Evolutionary conservation across 2,113 vertebrate genomes (phyloP).

Genomic region (Siniperca knerii): DNA sequence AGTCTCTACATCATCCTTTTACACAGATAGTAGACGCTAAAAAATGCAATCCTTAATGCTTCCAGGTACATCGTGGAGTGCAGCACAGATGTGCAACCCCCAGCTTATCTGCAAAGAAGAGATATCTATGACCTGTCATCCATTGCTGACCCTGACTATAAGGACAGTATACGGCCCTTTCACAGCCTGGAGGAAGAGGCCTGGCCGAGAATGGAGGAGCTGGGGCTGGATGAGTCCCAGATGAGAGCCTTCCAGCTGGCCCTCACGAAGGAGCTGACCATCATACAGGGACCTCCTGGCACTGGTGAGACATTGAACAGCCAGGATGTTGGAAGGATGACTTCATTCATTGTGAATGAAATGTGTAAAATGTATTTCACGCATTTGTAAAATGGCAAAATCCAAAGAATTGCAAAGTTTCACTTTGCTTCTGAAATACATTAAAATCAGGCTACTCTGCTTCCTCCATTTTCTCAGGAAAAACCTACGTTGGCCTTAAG

Average conservation of each 20-base stretch:
- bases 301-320: constrained; percentile 85
- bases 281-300: constrained; percentile 97
- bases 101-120: constrained; percentile 83
- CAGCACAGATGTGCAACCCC: constrained; percentile 81
- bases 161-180: constrained; percentile 67
- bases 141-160: constrained; percentile 57
- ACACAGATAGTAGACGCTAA: not conserved
- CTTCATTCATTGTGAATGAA: not conserved
- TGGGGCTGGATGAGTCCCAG: constrained; percentile 93
- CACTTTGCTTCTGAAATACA: not conserved
- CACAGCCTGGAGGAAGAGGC: constrained; percentile 78
- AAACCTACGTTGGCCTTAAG: constrained; percentile 95
- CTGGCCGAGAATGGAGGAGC: constrained; percentile 88
- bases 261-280: constrained; percentile 94
- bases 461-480: constrained; percentile 84
- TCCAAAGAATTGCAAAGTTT: not conserved
- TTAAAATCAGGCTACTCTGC: not conserved
- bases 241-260: constrained; percentile 90
- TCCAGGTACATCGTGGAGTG: constrained; percentile 92
- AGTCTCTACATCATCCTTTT: not conserved
- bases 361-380: not conserved
- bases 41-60: not conserved
- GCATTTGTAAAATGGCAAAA: not conserved
- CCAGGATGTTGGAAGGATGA: constrained; percentile 8
- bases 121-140: constrained; percentile 84